Evolutionary conservation across 2,888 invertebrate species (phyloP).

Genomic region (Sphinx pinastri): DNA sequence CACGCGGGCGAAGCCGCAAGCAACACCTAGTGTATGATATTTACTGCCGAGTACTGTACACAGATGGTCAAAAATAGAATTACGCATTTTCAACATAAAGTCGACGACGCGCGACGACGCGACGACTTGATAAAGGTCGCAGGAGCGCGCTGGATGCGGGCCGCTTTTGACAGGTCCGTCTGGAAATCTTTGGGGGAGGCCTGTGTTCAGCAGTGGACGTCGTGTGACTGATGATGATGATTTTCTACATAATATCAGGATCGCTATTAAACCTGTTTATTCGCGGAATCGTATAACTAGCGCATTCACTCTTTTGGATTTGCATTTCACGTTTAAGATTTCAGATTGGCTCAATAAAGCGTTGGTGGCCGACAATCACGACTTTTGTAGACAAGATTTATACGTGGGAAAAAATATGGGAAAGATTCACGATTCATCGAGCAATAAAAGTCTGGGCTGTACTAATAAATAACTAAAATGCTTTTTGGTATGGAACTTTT

Average conservation of each 20-base stretch:
- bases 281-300: not conserved
- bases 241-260: too few species aligned
- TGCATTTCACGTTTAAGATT: conserved; percentile 18
- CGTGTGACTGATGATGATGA: too few species aligned
- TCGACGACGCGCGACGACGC: too few species aligned
- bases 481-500: not conserved
- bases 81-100: not conserved
- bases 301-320: conserved; percentile 18
- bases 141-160: too few species aligned
- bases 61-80: not conserved
- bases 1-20: too few species aligned
- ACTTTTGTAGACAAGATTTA: conserved; percentile 15
- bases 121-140: too few species aligned
- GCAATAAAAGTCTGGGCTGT: not conserved
- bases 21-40: too few species aligned
- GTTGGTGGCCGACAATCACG: not conserved
- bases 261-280: not conserved
- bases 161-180: too few species aligned
- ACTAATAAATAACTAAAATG: not conserved
- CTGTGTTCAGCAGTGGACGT: too few species aligned
- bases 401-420: not conserved
- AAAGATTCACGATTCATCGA: conserved; percentile 1
- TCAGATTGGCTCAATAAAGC: conserved; percentile 15
- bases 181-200: too few species aligned
- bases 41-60: too few species aligned